These are phyloP conservation scores for Drosophila gunungcola DNA, from an alignment of 1,140 invertebrate species.

Conservation along the genomic window DNA sequence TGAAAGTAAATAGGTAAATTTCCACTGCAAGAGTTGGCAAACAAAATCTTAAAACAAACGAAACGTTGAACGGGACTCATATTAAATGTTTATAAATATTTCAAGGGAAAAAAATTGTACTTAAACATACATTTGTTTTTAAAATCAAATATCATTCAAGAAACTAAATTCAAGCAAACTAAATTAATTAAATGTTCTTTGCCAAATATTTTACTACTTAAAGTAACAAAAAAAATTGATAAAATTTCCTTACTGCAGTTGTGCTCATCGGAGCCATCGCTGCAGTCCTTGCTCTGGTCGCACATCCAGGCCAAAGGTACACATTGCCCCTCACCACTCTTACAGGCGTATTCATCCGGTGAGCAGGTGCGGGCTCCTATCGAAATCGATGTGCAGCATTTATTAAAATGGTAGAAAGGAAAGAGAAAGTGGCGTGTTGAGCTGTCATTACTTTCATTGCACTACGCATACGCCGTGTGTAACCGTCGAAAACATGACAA, in stretches of 20 bases:
- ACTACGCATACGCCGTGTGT: slow-evolving; percentile 29
- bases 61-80: too few species aligned
- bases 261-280: slow-evolving; percentile 94
- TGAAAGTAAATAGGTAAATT: slow-evolving; percentile 12
- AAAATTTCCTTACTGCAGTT: slow-evolving; percentile 92
- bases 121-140: too few species aligned
- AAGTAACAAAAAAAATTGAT: slow-evolving; percentile 36
- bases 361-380: slow-evolving; percentile 92
- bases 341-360: slow-evolving; percentile 94
- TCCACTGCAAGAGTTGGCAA: background rate
- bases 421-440: slow-evolving; percentile 16
- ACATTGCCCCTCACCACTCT: slow-evolving; percentile 91
- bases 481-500: slow-evolving; percentile 16
- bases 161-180: background rate
- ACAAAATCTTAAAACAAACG: background rate
- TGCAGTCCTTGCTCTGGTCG: slow-evolving; percentile 94
- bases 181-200: background rate
- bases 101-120: too few species aligned
- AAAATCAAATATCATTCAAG: too few species aligned
- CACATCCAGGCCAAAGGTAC: slow-evolving; percentile 96
- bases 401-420: slow-evolving; percentile 5
- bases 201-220: background rate
- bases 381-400: slow-evolving; percentile 60
- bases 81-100: too few species aligned
- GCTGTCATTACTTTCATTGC: slow-evolving; percentile 22